These are phyloP conservation scores for Ahaetulla prasina DNA, from an alignment of 2,113 vertebrate genomes.

Conservation along the genomic window DNA sequence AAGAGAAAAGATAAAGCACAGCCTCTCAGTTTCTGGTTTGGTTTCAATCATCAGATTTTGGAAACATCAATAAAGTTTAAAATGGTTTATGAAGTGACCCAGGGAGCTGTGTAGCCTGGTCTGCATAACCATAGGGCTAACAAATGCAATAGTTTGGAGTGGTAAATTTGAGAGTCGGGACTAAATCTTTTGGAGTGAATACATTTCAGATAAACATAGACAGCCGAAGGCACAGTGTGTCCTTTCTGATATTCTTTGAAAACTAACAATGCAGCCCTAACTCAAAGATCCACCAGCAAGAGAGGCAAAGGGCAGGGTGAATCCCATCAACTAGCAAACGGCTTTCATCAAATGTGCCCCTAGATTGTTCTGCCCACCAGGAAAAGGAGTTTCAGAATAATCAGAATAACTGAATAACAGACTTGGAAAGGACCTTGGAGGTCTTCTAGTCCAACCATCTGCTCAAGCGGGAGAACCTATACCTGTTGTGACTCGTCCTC, in stretches of 20 bases:
- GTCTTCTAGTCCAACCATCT: too few species aligned
- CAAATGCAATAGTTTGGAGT: neutral
- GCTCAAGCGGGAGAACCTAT: too few species aligned
- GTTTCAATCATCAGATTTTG: slow-evolving; percentile 37
- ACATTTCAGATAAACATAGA: neutral
- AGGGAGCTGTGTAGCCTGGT: neutral
- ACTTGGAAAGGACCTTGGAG: too few species aligned
- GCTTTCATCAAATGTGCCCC: neutral
- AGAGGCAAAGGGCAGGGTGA: neutral
- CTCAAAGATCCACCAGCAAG: neutral
- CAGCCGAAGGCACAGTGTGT: neutral
- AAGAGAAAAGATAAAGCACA: slow-evolving; percentile 51
- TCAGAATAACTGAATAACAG: neutral
- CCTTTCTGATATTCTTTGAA: neutral
- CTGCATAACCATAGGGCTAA: neutral
- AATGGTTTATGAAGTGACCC: slow-evolving; percentile 25
- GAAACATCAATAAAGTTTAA: neutral
- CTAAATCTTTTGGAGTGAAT: neutral
- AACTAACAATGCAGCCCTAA: neutral
- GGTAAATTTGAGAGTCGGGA: neutral
- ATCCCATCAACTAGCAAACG: neutral
- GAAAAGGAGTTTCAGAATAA: neutral
- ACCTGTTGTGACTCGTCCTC: too few species aligned
- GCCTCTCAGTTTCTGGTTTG: slow-evolving; percentile 47
- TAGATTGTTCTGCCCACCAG: neutral